Conservation (phyloP, 2,888 invertebrate genomes). For the Zonitis immaculata region DNA sequence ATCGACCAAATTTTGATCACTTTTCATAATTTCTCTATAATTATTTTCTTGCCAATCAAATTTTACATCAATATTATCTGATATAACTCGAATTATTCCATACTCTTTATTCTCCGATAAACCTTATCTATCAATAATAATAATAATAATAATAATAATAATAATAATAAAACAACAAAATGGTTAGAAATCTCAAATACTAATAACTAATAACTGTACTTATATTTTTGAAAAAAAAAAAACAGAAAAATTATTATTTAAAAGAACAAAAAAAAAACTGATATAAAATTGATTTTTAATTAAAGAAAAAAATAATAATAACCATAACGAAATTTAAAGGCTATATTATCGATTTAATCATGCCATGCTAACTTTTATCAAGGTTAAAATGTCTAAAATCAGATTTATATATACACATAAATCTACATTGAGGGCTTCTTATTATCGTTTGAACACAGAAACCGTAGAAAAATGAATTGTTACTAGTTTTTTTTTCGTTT, state of each 20-base stretch:
- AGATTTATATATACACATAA: constrained; percentile 17
- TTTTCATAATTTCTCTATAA: too few relatives aligned
- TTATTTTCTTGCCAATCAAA: not conserved
- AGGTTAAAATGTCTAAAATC: constrained; percentile 7
- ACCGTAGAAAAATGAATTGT: too few relatives aligned
- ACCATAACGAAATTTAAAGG: not conserved
- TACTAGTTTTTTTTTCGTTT: not conserved
- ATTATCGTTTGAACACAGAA: constrained; percentile 7
- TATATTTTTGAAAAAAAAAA: too few relatives aligned
- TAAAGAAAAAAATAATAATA: too few relatives aligned
- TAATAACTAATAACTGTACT: too few relatives aligned
- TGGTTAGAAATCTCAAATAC: too few relatives aligned
- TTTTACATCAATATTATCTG: not conserved
- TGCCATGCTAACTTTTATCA: constrained; percentile 1
- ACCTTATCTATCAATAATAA: not conserved
- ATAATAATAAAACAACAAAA: too few relatives aligned
- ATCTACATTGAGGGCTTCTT: constrained; percentile 16
- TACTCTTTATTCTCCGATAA: not conserved
- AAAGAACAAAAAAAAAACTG: too few relatives aligned
- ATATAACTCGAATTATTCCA: not conserved
- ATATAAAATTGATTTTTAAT: too few relatives aligned
- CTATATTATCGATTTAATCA: constrained; percentile 3
- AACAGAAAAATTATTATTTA: too few relatives aligned
- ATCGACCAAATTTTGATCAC: too few relatives aligned
- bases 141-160: too few relatives aligned